Evolutionary conservation across 2,113 vertebrate genomes (phyloP).

Genomic region (Phylloscopus trochiloides): DNA sequence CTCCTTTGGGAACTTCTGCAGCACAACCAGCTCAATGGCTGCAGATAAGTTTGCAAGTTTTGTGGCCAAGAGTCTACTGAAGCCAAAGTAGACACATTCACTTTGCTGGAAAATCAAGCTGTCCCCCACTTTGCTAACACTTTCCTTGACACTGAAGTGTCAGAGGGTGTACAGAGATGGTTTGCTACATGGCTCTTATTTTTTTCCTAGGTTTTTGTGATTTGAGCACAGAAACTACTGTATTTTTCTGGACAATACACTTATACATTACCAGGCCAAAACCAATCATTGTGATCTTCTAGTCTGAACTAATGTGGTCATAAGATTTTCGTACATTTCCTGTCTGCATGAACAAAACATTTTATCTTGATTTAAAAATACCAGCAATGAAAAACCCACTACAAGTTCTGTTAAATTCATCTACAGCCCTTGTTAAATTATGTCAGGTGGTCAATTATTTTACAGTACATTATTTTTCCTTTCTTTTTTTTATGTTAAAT

Average conservation of each 20-base stretch:
- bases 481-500: not conserved
- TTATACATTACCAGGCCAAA: not conserved
- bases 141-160: not conserved
- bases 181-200: not conserved
- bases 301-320: not conserved
- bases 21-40: not conserved
- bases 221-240: not conserved
- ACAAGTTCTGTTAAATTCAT: not conserved
- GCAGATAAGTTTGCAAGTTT: not conserved
- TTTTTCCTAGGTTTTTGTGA: not conserved
- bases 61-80: accelerated
- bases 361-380: not conserved
- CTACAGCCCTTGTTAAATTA: not conserved
- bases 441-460: not conserved
- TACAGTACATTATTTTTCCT: not conserved
- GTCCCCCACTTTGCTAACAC: accelerated
- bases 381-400: not conserved
- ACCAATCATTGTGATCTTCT: not conserved
- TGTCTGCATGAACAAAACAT: not conserved
- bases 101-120: not conserved
- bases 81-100: not conserved
- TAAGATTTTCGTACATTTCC: not conserved
- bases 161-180: not conserved
- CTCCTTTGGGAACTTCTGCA: not conserved
- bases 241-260: not conserved